A percentile compares a stretch with the other conserved stretches of the same genome.
Conservation (phyloP, 2,113 vertebrate genomes). For the Colistium nudipinnis region DNA sequence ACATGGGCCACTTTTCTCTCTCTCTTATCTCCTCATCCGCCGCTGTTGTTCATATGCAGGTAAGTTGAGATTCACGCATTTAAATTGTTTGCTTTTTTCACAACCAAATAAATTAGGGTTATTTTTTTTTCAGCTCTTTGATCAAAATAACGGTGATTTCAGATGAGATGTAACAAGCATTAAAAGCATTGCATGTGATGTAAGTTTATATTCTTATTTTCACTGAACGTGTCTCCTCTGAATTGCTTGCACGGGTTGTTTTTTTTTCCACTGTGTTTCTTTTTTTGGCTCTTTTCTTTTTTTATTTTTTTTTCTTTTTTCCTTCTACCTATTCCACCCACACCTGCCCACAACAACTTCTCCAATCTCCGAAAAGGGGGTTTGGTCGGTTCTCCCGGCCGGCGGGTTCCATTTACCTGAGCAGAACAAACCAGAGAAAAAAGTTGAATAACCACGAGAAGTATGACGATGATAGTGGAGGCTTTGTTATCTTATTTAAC, state of each 20-base stretch:
- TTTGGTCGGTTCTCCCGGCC: neutral
- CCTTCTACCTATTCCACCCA: neutral
- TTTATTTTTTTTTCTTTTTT: neutral
- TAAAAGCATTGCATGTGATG: conserved; percentile 1
- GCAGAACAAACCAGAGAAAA: conserved; percentile 4
- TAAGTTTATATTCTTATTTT: conserved; percentile 17
- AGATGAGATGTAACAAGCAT: neutral
- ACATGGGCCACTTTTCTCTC: neutral
- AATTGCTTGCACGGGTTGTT: neutral
- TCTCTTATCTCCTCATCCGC: neutral
- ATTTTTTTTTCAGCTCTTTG: neutral
- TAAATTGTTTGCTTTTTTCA: conserved; percentile 16
- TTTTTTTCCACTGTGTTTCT: neutral
- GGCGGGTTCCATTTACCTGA: neutral
- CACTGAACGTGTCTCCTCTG: neutral
- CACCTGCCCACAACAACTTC: conserved; percentile 1
- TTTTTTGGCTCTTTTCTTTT: neutral
- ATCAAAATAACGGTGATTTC: neutral
- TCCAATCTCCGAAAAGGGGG: conserved; percentile 3
- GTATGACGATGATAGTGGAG: neutral
- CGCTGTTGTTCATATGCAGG: conserved; percentile 22
- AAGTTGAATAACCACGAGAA: conserved; percentile 20
- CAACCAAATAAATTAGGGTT: neutral
- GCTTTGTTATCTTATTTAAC: conserved; percentile 45
- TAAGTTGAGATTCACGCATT: conserved; percentile 48